phyloP scores from a whole-genome alignment of 2,113 vertebrate species.

The Epinephelus lanceolatus region DNA sequence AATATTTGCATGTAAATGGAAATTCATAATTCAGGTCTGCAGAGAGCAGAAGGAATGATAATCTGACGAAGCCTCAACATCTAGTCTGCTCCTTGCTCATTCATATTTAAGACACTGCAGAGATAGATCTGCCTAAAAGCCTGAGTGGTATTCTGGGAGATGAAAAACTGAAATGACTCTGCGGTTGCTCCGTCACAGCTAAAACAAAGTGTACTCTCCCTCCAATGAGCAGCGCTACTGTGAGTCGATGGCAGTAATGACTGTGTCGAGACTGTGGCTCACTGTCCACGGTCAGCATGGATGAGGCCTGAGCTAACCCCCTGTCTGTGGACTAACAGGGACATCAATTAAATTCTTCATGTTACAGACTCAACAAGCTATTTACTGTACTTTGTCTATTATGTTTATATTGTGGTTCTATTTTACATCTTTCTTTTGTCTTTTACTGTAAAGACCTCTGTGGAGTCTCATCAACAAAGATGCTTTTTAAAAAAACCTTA shows the following conservation, averaged over 20 bases:
- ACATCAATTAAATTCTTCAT: constrained; percentile 19
- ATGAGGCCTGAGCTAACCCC: constrained; percentile 27
- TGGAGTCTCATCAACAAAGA: neutral
- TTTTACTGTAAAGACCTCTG: neutral
- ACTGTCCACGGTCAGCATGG: constrained; percentile 3
- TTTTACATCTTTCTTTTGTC: neutral
- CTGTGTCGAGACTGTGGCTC: constrained; percentile 17
- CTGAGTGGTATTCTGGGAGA: constrained; percentile 54
- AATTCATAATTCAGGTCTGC: constrained; percentile 57
- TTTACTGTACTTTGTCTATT: neutral
- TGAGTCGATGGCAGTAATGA: constrained; percentile 47
- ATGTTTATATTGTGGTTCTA: neutral
- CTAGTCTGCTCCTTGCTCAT: constrained; percentile 54
- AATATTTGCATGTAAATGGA: constrained; percentile 63
- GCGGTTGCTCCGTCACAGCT: constrained; percentile 46
- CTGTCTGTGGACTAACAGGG: constrained; percentile 22
- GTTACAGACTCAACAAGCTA: constrained; percentile 18
- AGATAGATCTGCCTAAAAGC: constrained; percentile 58
- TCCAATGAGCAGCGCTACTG: constrained; percentile 47
- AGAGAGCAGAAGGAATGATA: constrained; percentile 42
- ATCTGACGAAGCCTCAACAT: constrained; percentile 48
- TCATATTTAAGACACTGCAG: constrained; percentile 72
- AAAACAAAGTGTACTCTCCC: constrained; percentile 41
- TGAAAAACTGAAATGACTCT: constrained; percentile 42
- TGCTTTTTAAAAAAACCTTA: neutral